Evolutionary conservation across 2,113 vertebrate species (phyloP).

Genomic region (Trichomycterus rosablanca): DNA sequence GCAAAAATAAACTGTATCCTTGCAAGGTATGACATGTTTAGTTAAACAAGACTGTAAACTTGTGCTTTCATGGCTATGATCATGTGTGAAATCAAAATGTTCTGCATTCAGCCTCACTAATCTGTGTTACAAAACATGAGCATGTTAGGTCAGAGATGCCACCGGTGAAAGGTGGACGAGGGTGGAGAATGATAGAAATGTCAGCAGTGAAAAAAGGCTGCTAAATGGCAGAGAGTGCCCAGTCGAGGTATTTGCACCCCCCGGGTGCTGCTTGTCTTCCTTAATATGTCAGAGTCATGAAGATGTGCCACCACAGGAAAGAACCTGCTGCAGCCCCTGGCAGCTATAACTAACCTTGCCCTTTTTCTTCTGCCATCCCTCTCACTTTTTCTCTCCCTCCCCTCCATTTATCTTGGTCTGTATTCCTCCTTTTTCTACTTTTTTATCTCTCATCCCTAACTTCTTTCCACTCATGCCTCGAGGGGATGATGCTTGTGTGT

Average conservation of each 20-base stretch:
- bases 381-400: not conserved
- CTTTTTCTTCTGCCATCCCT: not conserved
- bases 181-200: constrained; percentile 70
- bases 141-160: too few species aligned
- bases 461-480: constrained; percentile 2
- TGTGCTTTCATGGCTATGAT: too few species aligned
- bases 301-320: constrained; percentile 67
- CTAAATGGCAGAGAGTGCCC: constrained; percentile 33
- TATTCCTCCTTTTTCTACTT: not conserved
- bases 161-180: not conserved
- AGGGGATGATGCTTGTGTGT: constrained; percentile 5
- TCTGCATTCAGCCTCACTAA: not conserved
- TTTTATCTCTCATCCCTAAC: not conserved
- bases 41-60: too few species aligned
- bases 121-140: not conserved
- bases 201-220: constrained; percentile 54
- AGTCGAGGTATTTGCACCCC: constrained; percentile 22
- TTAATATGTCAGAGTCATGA: constrained; percentile 76
- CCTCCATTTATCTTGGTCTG: not conserved
- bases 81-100: too few species aligned
- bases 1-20: too few species aligned
- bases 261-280: constrained; percentile 76
- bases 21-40: too few species aligned
- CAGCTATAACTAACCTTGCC: constrained; percentile 10
- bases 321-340: constrained; percentile 41